phyloP scores from a whole-genome alignment of 2,888 invertebrate species.

The Esperia sulphurella region DNA sequence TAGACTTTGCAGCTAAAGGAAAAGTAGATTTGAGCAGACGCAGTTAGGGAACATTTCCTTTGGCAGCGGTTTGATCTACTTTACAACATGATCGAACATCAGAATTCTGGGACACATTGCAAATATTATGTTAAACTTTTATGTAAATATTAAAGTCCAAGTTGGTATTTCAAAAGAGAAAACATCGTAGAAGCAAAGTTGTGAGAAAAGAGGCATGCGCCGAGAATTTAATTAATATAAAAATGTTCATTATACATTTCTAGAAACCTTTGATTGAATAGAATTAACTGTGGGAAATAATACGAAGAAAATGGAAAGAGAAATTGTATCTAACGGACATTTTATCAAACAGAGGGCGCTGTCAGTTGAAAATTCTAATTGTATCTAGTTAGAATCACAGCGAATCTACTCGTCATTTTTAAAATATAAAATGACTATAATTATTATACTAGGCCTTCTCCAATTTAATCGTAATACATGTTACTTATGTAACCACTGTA shows the following conservation, averaged over 20 bases:
- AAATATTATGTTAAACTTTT: conserved; percentile 37
- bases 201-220: too few relatives aligned
- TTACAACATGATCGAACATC: conserved; percentile 28
- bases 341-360: too few relatives aligned
- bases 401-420: not conserved
- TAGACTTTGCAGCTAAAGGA: conserved; percentile 17
- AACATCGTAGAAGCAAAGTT: not conserved
- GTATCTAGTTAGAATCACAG: not conserved
- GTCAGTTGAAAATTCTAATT: not conserved
- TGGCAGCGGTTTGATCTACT: conserved; percentile 24
- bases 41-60: conserved; percentile 19
- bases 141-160: conserved; percentile 22
- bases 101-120: conserved; percentile 25
- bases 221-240: too few relatives aligned
- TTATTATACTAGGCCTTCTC: too few relatives aligned
- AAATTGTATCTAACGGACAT: too few relatives aligned
- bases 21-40: conserved; percentile 23
- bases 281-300: too few relatives aligned
- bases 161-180: not conserved
- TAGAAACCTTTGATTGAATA: too few relatives aligned
- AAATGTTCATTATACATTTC: too few relatives aligned
- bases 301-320: too few relatives aligned
- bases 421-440: too few relatives aligned
- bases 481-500: too few relatives aligned
- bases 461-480: too few relatives aligned